Base-by-base conservation (phyloP, 2,113 vertebrate species). In the Stegastes partitus region DNA sequence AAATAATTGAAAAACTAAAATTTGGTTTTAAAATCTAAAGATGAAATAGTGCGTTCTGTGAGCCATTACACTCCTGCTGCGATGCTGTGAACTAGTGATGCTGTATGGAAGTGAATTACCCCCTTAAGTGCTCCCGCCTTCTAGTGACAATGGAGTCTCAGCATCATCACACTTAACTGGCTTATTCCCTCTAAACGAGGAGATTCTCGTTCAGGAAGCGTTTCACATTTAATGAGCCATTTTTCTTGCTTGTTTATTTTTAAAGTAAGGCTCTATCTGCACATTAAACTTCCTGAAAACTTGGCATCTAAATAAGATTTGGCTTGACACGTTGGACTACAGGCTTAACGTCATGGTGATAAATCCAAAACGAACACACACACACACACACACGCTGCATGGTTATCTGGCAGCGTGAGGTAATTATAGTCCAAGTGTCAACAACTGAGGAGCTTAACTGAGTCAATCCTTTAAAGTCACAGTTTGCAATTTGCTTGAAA, bases 401-500 rank as follows among this genome's bases (percentile, higher is more conserved):
- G 7, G 22, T 72, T 63, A 61, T 71, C 67, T 49, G 42, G 21
- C 54, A 66, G 55, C 19, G 26, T 57, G 37, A 82, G 78, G 59
- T 79, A 53, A 79, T 82, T 86, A 53, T 61, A 19, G 62, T 49
- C 42, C 34, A 55, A 61, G 54, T 63, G 78, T 82, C 77, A 76
- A 84, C 74, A 76, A 78, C 31, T 55, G 61, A 72, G 50, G 74
- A 49, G 77, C 77, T 83, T 71, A 68, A 74, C 69, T 56, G 56
- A 81, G 44, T 56, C 62, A 82, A 57, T 80, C 68, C 68, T 56
- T 65, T 85, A 74, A 81, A 78, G 62, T 59, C 51, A 39, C 26
- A 63, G 19, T 68, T 39, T 49, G 76, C 61, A 68, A 47, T 75
- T 42, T 73, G 34, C 37, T 22, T 26, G 11, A 56, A 76, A 57